Base-by-base conservation (phyloP, 1,140 invertebrate species). In the Episyrphus balteatus region DNA sequence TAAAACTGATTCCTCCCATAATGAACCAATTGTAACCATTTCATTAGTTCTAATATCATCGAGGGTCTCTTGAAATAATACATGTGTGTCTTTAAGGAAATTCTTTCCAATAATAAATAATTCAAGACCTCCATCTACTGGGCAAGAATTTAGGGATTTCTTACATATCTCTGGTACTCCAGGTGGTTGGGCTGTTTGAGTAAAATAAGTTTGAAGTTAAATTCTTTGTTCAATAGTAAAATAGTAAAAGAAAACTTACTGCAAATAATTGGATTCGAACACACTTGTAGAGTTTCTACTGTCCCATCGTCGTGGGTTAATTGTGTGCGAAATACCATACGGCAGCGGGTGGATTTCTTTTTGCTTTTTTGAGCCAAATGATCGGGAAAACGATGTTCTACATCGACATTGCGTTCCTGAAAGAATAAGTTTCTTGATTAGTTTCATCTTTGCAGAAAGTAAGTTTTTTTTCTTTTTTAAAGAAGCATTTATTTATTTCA, bases 41-140 rank as follows among this genome's bases (percentile, higher is more conserved):
- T 62, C 61, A 33, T 55, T 55, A 44, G 46, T 50, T 42, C 58
- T 58, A 8, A 54, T 56, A 38, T 62, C 59, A 74, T 73, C 38
- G 70, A 64, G 57, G 63, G 68, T 72, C 59, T 88, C 71, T 69
- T 86, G 82, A 66, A 97, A 96, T 36, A 91, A 75, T 9, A 97
- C 84, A 44, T 81, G 79, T 2, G 91, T 92, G 69, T 96, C 92
- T 71, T 96, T 95, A 12, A 93, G 75, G 65, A 98, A 97, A 70
- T 98, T 97, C 70, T 97, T 96, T 10, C 94, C 93, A 44, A 98
- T 81, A 40, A 97, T 85, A 65, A 96, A 96, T 13, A 98, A 70
- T 61, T 96, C 92, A n/a, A 82, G 64, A 1, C 89, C 89, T 8
- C 92, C 93, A 38, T 76, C 77, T 0, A 84, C 83, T 9, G 82